A percentile compares a stretch with the other conserved stretches of the same genome.
Conservation (phyloP, 2,113 vertebrate genomes). For the Hystrix cristata region DNA sequence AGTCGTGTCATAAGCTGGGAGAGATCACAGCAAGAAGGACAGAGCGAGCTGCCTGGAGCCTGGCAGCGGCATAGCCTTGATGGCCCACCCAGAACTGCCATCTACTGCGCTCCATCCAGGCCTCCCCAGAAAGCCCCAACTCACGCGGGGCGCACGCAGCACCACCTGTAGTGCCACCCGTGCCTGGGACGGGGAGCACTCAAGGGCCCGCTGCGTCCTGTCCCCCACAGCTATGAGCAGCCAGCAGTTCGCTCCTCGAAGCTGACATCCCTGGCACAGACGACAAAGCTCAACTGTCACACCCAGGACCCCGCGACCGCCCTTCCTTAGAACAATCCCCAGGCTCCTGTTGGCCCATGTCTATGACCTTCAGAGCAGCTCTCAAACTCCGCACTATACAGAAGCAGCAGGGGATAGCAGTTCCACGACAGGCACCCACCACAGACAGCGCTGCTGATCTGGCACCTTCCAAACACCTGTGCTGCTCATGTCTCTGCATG, state of each 20-base stretch:
- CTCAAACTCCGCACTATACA: neutral
- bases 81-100: no score
- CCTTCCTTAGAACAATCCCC: neutral
- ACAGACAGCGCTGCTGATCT: fast-evolving
- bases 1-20: neutral
- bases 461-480: no score
- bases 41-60: neutral
- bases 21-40: neutral
- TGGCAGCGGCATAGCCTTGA: neutral
- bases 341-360: neutral
- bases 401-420: neutral
- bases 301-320: no score
- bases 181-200: no score
- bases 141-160: neutral
- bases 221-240: neutral
- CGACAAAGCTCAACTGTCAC: neutral
- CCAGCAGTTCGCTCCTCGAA: neutral
- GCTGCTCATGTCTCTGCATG: no score
- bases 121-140: no score
- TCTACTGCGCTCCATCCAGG: fast-evolving
- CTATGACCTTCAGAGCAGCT: fast-evolving
- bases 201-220: fast-evolving
- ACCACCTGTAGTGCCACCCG: fast-evolving
- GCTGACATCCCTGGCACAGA: neutral
- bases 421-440: fast-evolving